Evolutionary conservation across 2,113 vertebrate genomes (phyloP).

Genomic region (Australoheros scitulus): DNA sequence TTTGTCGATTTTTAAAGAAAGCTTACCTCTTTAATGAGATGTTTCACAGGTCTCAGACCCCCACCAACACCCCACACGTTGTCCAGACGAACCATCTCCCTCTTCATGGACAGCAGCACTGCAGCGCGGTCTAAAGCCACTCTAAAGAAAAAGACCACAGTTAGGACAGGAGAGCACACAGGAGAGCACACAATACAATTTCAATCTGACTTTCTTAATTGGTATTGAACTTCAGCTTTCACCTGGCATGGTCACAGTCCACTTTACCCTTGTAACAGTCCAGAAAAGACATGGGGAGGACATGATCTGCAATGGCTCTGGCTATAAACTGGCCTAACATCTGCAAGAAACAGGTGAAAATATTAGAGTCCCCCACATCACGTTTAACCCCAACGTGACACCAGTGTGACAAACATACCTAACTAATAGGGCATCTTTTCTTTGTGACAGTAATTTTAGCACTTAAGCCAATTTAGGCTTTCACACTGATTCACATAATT

Average conservation of each 20-base stretch:
- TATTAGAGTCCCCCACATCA: neutral
- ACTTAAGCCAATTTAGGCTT: neutral
- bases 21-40: conserved; percentile 86
- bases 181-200: neutral
- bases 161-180: neutral
- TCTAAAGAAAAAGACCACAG: conserved; percentile 59
- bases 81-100: conserved; percentile 84
- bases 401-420: neutral
- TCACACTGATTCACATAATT: neutral
- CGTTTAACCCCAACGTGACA: neutral
- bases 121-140: conserved; percentile 86
- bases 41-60: conserved; percentile 87
- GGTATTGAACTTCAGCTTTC: neutral
- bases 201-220: neutral
- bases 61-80: conserved; percentile 91
- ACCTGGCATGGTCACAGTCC: conserved; percentile 88
- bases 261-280: conserved; percentile 88
- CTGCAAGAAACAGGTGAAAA: conserved; percentile 59
- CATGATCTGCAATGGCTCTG: conserved; percentile 87
- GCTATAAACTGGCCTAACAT: conserved; percentile 91
- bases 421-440: neutral
- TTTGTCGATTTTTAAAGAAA: neutral
- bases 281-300: conserved; percentile 84
- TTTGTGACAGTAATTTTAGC: neutral
- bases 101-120: conserved; percentile 85